Conservation (phyloP, 2,888 invertebrate genomes). For the Plusia festucae region DNA sequence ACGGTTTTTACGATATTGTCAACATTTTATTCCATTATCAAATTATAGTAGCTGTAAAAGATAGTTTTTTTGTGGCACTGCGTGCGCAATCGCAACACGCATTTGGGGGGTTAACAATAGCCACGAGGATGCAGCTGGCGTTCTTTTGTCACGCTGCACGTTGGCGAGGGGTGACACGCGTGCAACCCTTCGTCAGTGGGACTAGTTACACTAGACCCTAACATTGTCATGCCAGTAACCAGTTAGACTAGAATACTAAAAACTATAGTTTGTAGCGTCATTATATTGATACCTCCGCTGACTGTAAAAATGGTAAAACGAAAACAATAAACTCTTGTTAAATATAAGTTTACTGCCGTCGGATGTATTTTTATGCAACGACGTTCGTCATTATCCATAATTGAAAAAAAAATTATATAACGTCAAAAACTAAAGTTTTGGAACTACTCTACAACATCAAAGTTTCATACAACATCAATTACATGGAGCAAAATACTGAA, state of each 20-base stretch:
- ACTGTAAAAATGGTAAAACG: not conserved
- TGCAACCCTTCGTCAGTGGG: conserved; percentile 27
- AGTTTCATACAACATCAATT: not conserved
- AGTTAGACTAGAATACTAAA: conserved; percentile 29
- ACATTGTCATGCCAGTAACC: conserved; percentile 31
- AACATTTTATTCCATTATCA: not conserved
- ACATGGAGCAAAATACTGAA: not conserved
- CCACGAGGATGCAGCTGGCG: conserved; percentile 69
- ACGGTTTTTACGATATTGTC: not conserved
- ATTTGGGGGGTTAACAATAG: conserved; percentile 64
- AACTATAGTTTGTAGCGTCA: conserved; percentile 9
- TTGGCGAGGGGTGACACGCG: conserved; percentile 48
- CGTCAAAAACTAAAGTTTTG: not conserved
- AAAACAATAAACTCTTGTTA: not conserved
- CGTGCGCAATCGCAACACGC: conserved; percentile 48
- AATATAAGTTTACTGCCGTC: too few species aligned
- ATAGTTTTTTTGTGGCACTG: conserved; percentile 27
- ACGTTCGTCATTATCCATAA: too few species aligned
- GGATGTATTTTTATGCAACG: too few species aligned
- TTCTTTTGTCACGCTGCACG: conserved; percentile 38
- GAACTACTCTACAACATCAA: not conserved
- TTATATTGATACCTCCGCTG: conserved; percentile 22
- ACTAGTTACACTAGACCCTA: conserved; percentile 27
- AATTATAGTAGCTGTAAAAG: conserved; percentile 8
- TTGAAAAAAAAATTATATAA: too few species aligned